These are phyloP conservation scores for Agrotis puta DNA, from an alignment of 2,888 invertebrate species.

Conservation along the genomic window DNA sequence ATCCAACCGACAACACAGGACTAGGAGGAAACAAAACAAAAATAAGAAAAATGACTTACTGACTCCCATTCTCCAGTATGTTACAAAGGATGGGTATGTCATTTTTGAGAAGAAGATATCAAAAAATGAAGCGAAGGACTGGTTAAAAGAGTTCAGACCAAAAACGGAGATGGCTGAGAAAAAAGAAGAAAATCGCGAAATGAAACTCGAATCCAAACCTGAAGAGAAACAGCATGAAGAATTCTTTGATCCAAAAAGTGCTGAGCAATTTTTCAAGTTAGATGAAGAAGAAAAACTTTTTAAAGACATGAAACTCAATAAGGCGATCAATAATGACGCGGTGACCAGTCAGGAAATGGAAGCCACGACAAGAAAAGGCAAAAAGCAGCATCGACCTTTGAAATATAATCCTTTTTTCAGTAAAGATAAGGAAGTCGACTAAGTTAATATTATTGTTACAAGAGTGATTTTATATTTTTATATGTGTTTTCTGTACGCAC, in stretches of 20 bases:
- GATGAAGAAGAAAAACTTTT: constrained; percentile 29
- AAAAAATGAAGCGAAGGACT: constrained; percentile 82
- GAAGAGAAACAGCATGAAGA: constrained; percentile 13
- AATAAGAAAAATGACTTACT: constrained; percentile 71
- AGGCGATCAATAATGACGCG: too few species aligned
- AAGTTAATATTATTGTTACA: background rate
- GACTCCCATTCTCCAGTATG: constrained; percentile 85
- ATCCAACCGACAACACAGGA: constrained; percentile 25
- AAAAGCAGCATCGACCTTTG: constrained; percentile 40
- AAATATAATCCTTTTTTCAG: constrained; percentile 37
- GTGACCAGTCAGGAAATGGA: background rate
- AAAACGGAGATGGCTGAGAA: constrained; percentile 51
- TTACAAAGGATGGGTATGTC: constrained; percentile 86
- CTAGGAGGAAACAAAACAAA: constrained; percentile 61
- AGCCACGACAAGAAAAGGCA: background rate
- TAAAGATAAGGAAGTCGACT: background rate
- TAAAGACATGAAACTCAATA: constrained; percentile 19
- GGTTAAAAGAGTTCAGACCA: constrained; percentile 72
- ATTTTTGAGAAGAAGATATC: constrained; percentile 85
- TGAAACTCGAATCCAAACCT: constrained; percentile 4
- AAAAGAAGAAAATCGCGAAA: constrained; percentile 10
- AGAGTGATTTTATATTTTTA: constrained; percentile 54
- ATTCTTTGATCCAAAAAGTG: constrained; percentile 31
- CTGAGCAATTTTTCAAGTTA: constrained; percentile 32
- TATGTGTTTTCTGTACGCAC: constrained; percentile 11